Evolutionary conservation across 2,888 invertebrate genomes (phyloP).

Genomic region (Stramonita haemastoma): DNA sequence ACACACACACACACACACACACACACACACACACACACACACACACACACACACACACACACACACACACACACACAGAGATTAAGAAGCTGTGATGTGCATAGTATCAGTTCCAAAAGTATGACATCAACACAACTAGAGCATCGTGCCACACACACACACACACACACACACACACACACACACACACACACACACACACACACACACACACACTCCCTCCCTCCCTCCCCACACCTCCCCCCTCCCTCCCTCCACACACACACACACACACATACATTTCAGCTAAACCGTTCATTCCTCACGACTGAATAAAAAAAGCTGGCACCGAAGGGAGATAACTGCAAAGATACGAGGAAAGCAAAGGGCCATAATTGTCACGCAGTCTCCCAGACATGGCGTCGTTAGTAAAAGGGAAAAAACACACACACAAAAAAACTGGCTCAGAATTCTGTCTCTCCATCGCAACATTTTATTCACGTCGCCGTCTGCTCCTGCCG

Average conservation of each 20-base stretch:
- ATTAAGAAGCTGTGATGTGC: too few relatives aligned
- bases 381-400: slow-evolving; percentile 25
- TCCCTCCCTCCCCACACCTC: too few relatives aligned
- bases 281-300: too few relatives aligned
- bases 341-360: neutral
- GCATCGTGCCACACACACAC: neutral
- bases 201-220: too few relatives aligned
- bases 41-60: slow-evolving; percentile 33
- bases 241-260: too few relatives aligned
- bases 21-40: neutral
- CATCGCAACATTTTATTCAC: neutral
- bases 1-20: slow-evolving; percentile 21
- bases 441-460: neutral
- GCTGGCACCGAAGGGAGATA: slow-evolving; percentile 19
- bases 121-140: neutral
- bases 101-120: too few relatives aligned
- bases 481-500: neutral
- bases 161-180: neutral
- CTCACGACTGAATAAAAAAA: neutral
- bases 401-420: neutral
- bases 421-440: too few relatives aligned
- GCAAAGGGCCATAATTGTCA: slow-evolving; percentile 39
- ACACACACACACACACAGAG: slow-evolving; percentile 8
- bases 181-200: neutral
- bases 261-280: too few relatives aligned